phyloP scores from a whole-genome alignment of 2,113 vertebrate species.

The Panthera leo region DNA sequence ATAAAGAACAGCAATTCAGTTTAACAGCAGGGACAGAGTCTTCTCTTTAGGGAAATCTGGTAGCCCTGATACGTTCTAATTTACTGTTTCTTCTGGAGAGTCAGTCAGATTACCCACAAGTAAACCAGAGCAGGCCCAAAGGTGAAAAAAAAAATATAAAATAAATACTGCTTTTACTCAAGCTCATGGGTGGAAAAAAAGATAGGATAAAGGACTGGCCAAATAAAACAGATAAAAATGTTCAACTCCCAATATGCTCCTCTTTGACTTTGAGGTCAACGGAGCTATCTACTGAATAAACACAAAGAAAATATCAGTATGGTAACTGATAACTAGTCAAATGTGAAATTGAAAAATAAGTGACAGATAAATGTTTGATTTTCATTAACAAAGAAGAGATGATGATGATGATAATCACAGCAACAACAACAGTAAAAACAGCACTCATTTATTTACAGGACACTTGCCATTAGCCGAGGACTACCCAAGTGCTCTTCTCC shows the following conservation, averaged over 20 bases:
- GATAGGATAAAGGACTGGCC: neutral
- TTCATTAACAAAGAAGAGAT: constrained; percentile 36
- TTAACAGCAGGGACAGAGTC: neutral
- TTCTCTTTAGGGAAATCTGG: neutral
- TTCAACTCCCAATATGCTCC: neutral
- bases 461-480: neutral
- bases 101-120: neutral
- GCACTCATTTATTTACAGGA: neutral
- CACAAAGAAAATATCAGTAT: neutral
- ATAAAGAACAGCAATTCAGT: neutral
- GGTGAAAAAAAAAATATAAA: neutral
- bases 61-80: neutral
- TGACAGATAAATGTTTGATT: constrained; percentile 2
- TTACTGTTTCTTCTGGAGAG: neutral
- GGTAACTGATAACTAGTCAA: neutral
- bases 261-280: constrained; percentile 10
- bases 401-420: neutral
- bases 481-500: neutral
- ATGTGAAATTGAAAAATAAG: neutral
- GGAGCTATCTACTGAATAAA: neutral
- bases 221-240: neutral
- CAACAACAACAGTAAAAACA: neutral
- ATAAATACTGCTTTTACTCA: neutral
- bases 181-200: neutral
- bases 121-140: neutral